Evolutionary conservation across 2,888 invertebrate genomes (phyloP).

Genomic region (Hylaea fasciaria): DNA sequence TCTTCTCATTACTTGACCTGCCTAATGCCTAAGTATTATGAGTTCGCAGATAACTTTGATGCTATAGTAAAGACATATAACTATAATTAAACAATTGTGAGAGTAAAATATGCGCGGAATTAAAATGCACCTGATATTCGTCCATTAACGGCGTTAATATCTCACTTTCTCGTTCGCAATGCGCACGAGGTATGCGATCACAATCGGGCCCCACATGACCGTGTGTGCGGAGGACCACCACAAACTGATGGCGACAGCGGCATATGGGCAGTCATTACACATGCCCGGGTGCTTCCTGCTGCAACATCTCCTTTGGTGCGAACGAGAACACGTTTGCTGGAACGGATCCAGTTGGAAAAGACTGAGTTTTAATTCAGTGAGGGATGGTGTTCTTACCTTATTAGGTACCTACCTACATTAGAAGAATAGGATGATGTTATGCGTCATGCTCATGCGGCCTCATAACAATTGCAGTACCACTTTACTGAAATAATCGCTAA

Average conservation of each 20-base stretch:
- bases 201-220: slow-evolving; percentile 40
- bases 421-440: too few relatives aligned
- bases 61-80: too few relatives aligned
- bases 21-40: too few relatives aligned
- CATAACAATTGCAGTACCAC: too few relatives aligned
- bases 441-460: too few relatives aligned
- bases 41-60: too few relatives aligned
- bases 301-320: background rate
- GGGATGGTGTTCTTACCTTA: too few relatives aligned
- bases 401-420: too few relatives aligned
- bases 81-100: slow-evolving; percentile 19
- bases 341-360: slow-evolving; percentile 2
- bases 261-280: slow-evolving; percentile 9
- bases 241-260: slow-evolving; percentile 29
- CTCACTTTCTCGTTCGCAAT: slow-evolving; percentile 64
- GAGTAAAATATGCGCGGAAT: slow-evolving; percentile 44
- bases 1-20: too few relatives aligned
- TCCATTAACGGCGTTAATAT: slow-evolving; percentile 66
- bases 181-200: slow-evolving; percentile 52
- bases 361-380: too few relatives aligned
- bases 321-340: slow-evolving; percentile 5
- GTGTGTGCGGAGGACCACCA: slow-evolving; percentile 34
- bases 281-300: too few relatives aligned
- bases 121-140: slow-evolving; percentile 68
- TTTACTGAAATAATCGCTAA: too few relatives aligned